These are phyloP conservation scores for Cataglyphis rosenhaueri DNA, from an alignment of 2,888 invertebrate genomes.

Conservation along the genomic window DNA sequence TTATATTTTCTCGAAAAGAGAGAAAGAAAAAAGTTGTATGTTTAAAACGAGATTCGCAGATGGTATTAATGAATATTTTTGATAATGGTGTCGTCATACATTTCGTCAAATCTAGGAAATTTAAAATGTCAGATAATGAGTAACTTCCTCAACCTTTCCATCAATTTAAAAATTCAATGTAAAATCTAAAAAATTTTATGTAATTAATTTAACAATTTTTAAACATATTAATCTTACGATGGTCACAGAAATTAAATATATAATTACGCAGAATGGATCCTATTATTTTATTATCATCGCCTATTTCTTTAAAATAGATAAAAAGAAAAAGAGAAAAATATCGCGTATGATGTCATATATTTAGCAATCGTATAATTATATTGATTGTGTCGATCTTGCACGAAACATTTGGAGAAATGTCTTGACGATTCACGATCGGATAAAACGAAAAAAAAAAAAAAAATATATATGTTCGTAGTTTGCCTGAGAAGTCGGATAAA, in stretches of 20 bases:
- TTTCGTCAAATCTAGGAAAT: background rate
- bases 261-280: background rate
- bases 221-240: background rate
- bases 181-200: background rate
- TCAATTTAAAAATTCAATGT: conserved; percentile 8
- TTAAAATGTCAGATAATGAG: background rate
- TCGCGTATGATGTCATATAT: background rate
- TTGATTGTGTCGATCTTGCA: background rate
- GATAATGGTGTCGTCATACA: background rate
- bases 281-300: background rate
- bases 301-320: background rate
- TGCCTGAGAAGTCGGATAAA: background rate
- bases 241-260: background rate
- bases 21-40: background rate
- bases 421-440: background rate
- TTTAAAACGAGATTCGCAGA: background rate
- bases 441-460: background rate
- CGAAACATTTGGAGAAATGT: background rate
- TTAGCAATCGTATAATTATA: background rate
- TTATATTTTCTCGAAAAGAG: background rate
- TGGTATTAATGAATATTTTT: background rate
- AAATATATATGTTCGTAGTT: background rate
- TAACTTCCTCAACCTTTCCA: background rate
- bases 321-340: background rate
- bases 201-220: background rate